Conservation (phyloP, 2,888 invertebrate genomes). For the Morpho helenor region DNA sequence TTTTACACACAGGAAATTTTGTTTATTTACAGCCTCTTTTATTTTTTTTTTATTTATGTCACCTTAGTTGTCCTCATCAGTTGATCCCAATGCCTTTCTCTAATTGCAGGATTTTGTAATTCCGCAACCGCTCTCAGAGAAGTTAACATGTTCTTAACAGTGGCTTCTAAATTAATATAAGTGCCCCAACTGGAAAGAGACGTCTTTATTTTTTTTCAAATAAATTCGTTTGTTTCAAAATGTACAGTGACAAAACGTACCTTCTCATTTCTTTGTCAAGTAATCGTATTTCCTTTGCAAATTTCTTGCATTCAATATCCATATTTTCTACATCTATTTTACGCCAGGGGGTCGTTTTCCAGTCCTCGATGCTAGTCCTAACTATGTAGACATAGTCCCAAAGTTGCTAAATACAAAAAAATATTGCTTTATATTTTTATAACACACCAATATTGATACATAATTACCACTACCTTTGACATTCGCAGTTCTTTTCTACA, state of each 20-base stretch:
- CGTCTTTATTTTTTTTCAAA: conserved; percentile 1
- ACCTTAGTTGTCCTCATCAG: conserved; percentile 98
- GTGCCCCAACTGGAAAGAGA: conserved; percentile 87
- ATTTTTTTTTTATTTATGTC: conserved; percentile 27
- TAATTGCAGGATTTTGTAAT: conserved; percentile 96
- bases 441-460: neutral
- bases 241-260: conserved; percentile 24
- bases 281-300: conserved; percentile 94
- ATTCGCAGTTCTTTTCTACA: conserved; percentile 94
- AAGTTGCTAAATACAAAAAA: conserved; percentile 82
- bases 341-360: conserved; percentile 98
- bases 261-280: conserved; percentile 97
- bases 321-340: conserved; percentile 98
- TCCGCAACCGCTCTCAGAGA: conserved; percentile 97
- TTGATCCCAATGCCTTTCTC: conserved; percentile 98
- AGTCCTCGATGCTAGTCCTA: conserved; percentile 94
- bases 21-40: conserved; percentile 23
- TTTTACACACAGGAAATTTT: conserved; percentile 22
- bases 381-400: conserved; percentile 98
- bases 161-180: conserved; percentile 91
- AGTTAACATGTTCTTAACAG: conserved; percentile 97
- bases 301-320: conserved; percentile 99
- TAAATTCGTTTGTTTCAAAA: neutral
- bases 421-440: neutral
- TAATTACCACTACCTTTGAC: conserved; percentile 82